Conservation (phyloP, 35 echinoderm and acorn worm genomes). For the Lytechinus variegatus region DNA sequence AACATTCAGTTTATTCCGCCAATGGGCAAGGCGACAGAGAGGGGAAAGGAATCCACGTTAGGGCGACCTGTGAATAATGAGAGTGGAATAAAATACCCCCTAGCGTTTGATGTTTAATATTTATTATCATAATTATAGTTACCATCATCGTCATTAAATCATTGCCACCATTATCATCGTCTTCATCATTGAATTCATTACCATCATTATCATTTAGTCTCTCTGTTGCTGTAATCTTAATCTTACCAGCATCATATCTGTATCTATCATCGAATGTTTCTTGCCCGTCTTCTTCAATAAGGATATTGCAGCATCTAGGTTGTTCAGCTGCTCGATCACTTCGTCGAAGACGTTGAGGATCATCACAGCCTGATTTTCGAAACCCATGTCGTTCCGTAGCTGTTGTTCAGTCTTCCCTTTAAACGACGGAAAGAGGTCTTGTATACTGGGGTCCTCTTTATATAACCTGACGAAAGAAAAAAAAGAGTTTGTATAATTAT, state of each 20-base stretch:
- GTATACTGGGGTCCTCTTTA: conserved; percentile 76
- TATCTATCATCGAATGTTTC: conserved; percentile 73
- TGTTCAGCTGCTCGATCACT: conserved; percentile 76
- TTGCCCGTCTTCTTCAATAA: conserved; percentile 74
- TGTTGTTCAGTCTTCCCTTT: conserved; percentile 92
- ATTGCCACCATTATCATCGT: no score
- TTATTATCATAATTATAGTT: no score
- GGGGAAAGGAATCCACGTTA: no score
- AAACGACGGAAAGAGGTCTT: conserved; percentile 84
- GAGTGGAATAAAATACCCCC: no score
- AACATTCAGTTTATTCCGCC: no score
- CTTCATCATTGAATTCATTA: no score
- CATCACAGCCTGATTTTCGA: conserved; percentile 80
- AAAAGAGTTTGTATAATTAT: not conserved
- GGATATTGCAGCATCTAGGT: conserved; percentile 82
- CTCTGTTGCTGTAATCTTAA: no score
- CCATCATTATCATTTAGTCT: no score
- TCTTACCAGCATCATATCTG: conserved; percentile 79
- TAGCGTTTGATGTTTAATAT: no score
- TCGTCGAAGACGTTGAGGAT: conserved; percentile 96
- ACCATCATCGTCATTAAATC: no score
- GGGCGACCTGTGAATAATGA: no score
- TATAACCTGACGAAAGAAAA: conserved; percentile 74
- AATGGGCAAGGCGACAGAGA: no score
- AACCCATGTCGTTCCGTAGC: conserved; percentile 68